Percentiles rank a stretch among this genome's conserved stretches.
These are phyloP conservation scores for Nicator chloris DNA, from an alignment of 2,113 vertebrate genomes.

Conservation along the genomic window DNA sequence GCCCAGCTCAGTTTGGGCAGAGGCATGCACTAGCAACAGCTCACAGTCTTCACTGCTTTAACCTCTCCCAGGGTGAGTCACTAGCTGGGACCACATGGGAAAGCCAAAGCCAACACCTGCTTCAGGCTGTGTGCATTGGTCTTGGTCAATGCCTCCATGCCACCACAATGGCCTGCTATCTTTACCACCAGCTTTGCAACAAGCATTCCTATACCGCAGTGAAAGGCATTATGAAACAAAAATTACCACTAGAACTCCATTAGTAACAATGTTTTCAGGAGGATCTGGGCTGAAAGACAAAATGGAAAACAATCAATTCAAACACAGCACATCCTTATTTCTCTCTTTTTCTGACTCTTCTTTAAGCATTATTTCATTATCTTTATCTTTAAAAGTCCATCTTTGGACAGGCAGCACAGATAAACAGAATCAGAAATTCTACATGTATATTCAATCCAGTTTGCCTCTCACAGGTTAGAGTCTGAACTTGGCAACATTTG, in stretches of 20 bases:
- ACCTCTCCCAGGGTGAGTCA: not conserved
- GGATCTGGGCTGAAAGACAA: constrained; percentile 70
- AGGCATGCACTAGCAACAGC: fast-evolving
- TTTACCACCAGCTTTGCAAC: not conserved
- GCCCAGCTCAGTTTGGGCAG: not conserved
- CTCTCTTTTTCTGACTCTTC: not conserved
- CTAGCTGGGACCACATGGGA: fast-evolving
- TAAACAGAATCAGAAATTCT: not conserved
- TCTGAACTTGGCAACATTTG: not conserved
- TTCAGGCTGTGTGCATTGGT: not conserved
- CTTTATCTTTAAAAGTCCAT: not conserved
- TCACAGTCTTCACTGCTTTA: not conserved
- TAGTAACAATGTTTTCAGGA: constrained; percentile 73
- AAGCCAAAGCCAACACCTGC: not conserved
- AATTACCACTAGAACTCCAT: constrained; percentile 84
- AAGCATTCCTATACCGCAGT: not conserved
- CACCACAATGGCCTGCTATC: not conserved
- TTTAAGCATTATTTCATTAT: not conserved
- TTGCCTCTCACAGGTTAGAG: not conserved
- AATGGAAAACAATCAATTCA: not conserved
- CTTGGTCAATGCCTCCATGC: not conserved
- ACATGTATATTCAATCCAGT: not conserved
- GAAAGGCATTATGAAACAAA: not conserved
- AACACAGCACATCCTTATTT: not conserved
- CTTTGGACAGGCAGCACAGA: not conserved